Conservation (phyloP, 1,140 invertebrate species). For the Drosophila repletoides region DNA sequence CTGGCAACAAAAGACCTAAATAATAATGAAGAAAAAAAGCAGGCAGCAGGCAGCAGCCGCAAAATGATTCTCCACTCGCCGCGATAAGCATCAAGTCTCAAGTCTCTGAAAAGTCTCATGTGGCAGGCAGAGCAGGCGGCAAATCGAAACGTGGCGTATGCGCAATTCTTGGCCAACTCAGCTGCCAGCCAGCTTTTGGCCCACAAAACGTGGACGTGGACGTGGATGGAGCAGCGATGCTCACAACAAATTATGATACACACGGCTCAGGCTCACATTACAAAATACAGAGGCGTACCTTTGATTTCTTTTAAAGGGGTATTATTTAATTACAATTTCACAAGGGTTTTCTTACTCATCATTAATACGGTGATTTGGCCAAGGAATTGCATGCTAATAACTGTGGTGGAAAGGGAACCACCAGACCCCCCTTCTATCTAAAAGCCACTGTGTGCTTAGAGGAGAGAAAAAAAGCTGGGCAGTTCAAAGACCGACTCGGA, state of each 20-base stretch:
- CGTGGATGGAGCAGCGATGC: slow-evolving; percentile 6
- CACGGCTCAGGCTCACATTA: slow-evolving; percentile 54
- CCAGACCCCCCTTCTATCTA: too few species aligned
- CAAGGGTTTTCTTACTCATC: too few species aligned
- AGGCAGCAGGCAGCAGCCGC: slow-evolving; percentile 55
- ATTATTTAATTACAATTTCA: too few species aligned
- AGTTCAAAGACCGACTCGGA: slow-evolving; percentile 45
- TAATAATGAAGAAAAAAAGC: too few species aligned
- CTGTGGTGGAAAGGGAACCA: too few species aligned
- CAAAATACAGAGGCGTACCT: background rate
- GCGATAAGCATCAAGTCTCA: slow-evolving; percentile 60
- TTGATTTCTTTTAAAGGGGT: too few species aligned
- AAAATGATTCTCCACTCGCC: slow-evolving; percentile 35
- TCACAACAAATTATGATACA: slow-evolving; percentile 66
- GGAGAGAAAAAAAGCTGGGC: slow-evolving; percentile 34
- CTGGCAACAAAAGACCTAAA: slow-evolving; percentile 65
- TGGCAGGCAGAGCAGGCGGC: background rate
- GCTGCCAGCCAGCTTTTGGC: slow-evolving; percentile 36
- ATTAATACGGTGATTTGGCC: too few species aligned
- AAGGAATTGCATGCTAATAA: too few species aligned
- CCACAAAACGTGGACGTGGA: slow-evolving; percentile 14
- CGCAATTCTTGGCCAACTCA: slow-evolving; percentile 63
- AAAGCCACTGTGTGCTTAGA: too few species aligned
- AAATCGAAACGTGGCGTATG: slow-evolving; percentile 75
- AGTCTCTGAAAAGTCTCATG: too few species aligned